phyloP scores from a whole-genome alignment of 2,113 vertebrate genomes.

The Coptodon rendalli region DNA sequence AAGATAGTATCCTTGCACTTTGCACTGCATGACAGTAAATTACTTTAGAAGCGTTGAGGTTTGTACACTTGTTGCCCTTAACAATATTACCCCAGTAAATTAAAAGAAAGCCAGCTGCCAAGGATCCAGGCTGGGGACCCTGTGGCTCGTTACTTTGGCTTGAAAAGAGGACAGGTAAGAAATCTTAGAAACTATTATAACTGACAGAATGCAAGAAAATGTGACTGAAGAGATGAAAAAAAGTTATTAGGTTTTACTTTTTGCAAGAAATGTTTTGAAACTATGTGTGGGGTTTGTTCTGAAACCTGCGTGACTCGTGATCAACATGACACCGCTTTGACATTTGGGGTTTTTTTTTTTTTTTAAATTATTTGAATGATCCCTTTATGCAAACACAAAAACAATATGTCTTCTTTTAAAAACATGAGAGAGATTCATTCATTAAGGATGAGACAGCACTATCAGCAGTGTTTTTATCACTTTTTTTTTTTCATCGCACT shows the following conservation, averaged over 20 bases:
- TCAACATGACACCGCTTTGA: fast-evolving
- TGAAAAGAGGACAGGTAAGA: slow-evolving; percentile 93
- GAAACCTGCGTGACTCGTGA: not conserved
- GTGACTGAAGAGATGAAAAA: not conserved
- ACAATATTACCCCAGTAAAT: slow-evolving; percentile 74
- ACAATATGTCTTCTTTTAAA: not conserved
- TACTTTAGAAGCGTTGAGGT: fast-evolving
- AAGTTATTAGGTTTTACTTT: not conserved
- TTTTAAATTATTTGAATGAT: not conserved
- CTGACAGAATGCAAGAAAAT: not conserved
- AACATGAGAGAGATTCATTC: not conserved
- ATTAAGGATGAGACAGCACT: not conserved
- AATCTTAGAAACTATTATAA: not conserved
- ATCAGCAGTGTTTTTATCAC: not conserved
- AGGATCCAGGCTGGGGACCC: slow-evolving; percentile 96
- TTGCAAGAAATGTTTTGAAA: not conserved
- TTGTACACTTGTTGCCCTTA: not conserved
- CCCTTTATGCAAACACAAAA: not conserved
- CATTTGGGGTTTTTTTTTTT: fast-evolving
- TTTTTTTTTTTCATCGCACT: fast-evolving
- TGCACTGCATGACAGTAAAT: not conserved
- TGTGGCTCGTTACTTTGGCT: slow-evolving; percentile 93
- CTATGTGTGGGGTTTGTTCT: not conserved
- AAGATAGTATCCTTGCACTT: slow-evolving; percentile 89
- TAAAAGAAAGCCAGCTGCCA: slow-evolving; percentile 93